Conservation (phyloP, 2,113 vertebrate species). For the Steatornis caripensis region DNA sequence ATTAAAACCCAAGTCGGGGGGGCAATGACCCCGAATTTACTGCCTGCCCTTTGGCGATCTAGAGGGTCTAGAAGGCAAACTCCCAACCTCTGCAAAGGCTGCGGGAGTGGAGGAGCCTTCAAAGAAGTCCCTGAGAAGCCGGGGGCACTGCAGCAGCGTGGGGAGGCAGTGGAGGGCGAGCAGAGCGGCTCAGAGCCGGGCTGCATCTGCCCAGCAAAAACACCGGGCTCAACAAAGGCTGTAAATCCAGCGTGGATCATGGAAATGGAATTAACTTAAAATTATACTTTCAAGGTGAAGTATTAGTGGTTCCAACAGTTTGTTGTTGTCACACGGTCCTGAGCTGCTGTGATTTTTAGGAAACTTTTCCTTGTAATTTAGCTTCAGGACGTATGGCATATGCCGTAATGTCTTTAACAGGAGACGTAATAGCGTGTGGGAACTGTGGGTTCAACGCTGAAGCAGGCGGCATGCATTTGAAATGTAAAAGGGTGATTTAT, state of each 20-base stretch:
- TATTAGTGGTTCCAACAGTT: not conserved
- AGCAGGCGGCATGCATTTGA: not conserved
- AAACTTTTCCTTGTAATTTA: conserved; percentile 23
- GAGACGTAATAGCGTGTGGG: not conserved
- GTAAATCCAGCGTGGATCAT: not conserved
- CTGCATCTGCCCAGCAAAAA: not conserved
- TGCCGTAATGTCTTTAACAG: not conserved
- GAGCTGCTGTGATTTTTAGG: not conserved
- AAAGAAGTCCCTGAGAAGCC: not conserved
- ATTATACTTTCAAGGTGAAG: conserved; percentile 26
- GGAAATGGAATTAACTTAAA: not conserved
- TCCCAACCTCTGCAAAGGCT: not conserved
- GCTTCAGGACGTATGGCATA: not conserved
- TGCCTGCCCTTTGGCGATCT: not conserved
- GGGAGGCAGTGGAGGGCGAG: not conserved
- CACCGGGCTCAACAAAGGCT: not conserved
- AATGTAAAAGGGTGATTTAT: not conserved
- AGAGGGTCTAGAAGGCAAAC: not conserved
- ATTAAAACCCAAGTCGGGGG: not conserved
- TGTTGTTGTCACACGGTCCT: not conserved
- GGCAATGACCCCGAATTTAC: not conserved
- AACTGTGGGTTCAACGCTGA: not conserved
- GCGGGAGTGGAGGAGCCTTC: not conserved
- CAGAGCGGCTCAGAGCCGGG: not conserved
- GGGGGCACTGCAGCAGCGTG: not conserved